Percentiles rank a stretch among this genome's conserved stretches.
Evolutionary conservation across 2,797 vertebrate species (phyloP).

Genomic region (Sciurus vulgaris): DNA sequence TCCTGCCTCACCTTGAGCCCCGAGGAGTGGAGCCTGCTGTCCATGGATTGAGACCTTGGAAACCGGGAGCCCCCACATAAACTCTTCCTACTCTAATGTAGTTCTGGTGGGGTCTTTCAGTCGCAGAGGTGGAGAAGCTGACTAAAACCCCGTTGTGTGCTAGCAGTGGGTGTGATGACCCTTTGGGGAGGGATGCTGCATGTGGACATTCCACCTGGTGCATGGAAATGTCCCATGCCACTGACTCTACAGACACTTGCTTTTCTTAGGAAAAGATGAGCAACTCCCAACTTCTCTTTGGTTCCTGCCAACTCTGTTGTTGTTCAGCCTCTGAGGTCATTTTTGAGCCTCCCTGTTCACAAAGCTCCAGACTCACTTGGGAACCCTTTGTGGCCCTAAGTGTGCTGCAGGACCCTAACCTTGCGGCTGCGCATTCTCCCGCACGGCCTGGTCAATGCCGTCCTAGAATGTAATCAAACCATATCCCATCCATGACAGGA

Average conservation of each 20-base stretch:
- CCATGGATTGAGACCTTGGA: too few species aligned
- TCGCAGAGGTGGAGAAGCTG: too few species aligned
- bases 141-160: too few species aligned
- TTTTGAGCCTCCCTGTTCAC: conserved; percentile 8
- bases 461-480: conserved; percentile 90
- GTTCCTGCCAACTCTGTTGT: conserved; percentile 41
- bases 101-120: too few species aligned
- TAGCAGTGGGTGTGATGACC: neutral
- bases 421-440: conserved; percentile 82
- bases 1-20: too few species aligned
- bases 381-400: conserved; percentile 60
- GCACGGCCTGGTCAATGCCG: conserved; percentile 87
- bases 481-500: conserved; percentile 86
- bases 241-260: neutral
- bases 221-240: neutral
- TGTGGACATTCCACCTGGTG: neutral
- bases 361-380: neutral
- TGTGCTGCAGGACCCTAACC: conserved; percentile 86
- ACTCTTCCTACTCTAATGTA: too few species aligned
- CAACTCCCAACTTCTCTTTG: neutral
- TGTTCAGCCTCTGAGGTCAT: conserved; percentile 47
- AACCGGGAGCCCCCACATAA: too few species aligned
- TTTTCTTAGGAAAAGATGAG: conserved; percentile 1
- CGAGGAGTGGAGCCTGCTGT: too few species aligned
- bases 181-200: neutral